Evolutionary conservation across 2,888 invertebrate species (phyloP).

Genomic region (Nebria brevicollis): DNA sequence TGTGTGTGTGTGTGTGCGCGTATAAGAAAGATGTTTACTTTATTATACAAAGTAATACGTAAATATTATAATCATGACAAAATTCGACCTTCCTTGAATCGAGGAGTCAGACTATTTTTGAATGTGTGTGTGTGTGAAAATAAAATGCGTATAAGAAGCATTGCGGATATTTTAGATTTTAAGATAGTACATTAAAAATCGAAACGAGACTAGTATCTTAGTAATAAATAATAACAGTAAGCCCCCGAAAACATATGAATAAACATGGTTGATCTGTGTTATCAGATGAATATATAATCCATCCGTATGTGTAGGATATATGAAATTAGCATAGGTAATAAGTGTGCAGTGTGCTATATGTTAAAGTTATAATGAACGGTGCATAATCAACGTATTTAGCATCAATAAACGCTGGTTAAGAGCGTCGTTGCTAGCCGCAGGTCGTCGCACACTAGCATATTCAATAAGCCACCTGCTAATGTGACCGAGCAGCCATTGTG

Average conservation of each 20-base stretch:
- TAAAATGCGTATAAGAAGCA: too few species aligned
- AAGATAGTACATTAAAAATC: too few species aligned
- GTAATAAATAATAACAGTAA: too few species aligned
- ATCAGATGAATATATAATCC: conserved; percentile 25
- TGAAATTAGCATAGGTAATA: conserved; percentile 42
- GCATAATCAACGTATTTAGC: conserved; percentile 42
- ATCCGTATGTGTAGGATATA: conserved; percentile 3
- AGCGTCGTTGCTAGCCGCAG: conserved; percentile 5
- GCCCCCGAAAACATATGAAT: conserved; percentile 36
- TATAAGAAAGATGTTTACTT: too few species aligned
- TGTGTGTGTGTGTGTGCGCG: too few species aligned
- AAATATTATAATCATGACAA: neutral
- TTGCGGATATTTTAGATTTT: too few species aligned
- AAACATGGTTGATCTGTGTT: conserved; percentile 26
- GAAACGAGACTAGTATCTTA: too few species aligned
- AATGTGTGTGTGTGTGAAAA: too few species aligned
- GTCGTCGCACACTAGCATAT: conserved; percentile 14
- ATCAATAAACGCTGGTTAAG: conserved; percentile 36
- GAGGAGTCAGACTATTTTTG: too few species aligned
- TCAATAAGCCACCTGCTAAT: conserved; percentile 44
- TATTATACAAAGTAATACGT: conserved; percentile 20
- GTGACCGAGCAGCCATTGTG: conserved; percentile 8
- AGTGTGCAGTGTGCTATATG: conserved; percentile 34
- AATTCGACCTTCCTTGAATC: too few species aligned
- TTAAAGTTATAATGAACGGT: conserved; percentile 36